Evolutionary conservation across 1,140 invertebrate species (phyloP).

Genomic region (Apis dorsata): DNA sequence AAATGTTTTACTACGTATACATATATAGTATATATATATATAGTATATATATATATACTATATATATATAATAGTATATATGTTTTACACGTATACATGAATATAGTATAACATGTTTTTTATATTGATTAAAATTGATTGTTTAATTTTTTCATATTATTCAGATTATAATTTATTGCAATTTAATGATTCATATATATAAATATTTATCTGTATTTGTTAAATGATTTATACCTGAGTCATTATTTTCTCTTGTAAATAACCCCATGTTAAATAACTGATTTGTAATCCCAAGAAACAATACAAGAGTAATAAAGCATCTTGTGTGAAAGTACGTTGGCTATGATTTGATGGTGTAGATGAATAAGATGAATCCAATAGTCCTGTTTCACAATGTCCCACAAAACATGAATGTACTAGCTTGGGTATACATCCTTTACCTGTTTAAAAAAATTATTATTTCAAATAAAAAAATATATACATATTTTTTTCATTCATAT

Average conservation of each 20-base stretch:
- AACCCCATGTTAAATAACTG: slow-evolving; percentile 96
- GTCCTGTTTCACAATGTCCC: slow-evolving; percentile 79
- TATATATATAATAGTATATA: no score
- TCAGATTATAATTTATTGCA: neutral
- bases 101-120: neutral
- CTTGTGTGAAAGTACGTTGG: slow-evolving; percentile 79
- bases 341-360: slow-evolving; percentile 61
- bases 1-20: neutral
- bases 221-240: slow-evolving; percentile 82
- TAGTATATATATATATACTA: no score
- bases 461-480: neutral
- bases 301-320: slow-evolving; percentile 84
- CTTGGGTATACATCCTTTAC: slow-evolving; percentile 80
- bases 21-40: no score
- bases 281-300: slow-evolving; percentile 94
- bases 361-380: slow-evolving; percentile 73
- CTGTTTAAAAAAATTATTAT: slow-evolving; percentile 52
- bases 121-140: slow-evolving; percentile 2
- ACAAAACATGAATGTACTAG: slow-evolving; percentile 84
- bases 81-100: neutral
- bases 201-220: neutral
- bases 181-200: neutral
- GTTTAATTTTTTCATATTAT: neutral
- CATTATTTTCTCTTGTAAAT: slow-evolving; percentile 96
- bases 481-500: neutral